Evolutionary conservation across 1,140 invertebrate genomes (phyloP), one percentile per base, ranked within the genome.

Genomic region (Trichonephila clavata): DNA sequence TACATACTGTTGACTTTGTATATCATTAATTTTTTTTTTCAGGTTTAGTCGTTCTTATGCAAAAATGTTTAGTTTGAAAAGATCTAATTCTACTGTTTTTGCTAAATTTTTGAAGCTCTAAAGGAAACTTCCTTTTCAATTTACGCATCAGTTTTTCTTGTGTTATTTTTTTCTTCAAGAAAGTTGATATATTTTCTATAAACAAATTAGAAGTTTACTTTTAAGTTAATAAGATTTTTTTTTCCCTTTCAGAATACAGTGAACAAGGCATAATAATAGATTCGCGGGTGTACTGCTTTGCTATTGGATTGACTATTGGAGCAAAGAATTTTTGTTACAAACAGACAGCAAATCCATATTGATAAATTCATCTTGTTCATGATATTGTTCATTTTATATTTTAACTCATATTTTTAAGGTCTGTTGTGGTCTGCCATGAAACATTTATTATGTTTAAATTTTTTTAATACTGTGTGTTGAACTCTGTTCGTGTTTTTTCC

Each of bases 201-300:
- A 50, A 13, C 50, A 6, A 7, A 6, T 65, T 10, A 0, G 27
- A 68, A 4, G 93, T 50, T 27, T 68, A n/a, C 24, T 83, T 59
- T 14, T 4, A 83, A 50, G 3, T 1, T 0, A 57, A 27, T 21
- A n/a, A 50, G 7, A 24, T 81, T 81, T 83, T 57, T 57, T 57
- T 32, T 86, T 86, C 1, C 16, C 21, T 86, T 90, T n/a, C 43
- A 94, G 90, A 94, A 50, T 95, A 93, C 65, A 88, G 68, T 60
- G 90, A 94, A 68, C 86, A 95, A 80, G 95, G 95, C 18, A 94
- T 95, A 24, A 94, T 95, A 0, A 94, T 96, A 60, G 95, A 96
- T 94, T 95, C 95, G 43, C 94, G 95, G 93, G 95, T 96, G 21
- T 95, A 95, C 90, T 95, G 95, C 27, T 96, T 95, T 95, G 95